Evolutionary conservation across 2,113 vertebrate species (phyloP).

Genomic region (Phaethornis superciliosus): DNA sequence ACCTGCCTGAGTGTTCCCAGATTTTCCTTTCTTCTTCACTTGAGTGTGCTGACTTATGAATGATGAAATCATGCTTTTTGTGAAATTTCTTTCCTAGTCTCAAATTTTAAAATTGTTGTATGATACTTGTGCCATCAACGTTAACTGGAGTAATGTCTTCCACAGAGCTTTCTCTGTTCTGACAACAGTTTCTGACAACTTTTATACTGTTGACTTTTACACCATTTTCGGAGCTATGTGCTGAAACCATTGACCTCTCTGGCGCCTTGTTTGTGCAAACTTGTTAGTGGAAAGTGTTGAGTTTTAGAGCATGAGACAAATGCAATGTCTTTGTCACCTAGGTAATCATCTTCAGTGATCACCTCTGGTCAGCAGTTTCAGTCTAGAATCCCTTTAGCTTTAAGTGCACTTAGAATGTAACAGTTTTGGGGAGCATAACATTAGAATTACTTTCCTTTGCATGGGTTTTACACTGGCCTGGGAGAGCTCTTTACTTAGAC

Average conservation of each 20-base stretch:
- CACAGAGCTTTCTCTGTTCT: not conserved
- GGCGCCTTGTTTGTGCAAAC: not conserved
- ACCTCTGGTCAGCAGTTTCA: not conserved
- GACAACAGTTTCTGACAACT: not conserved
- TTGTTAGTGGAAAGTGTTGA: not conserved
- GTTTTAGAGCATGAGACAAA: not conserved
- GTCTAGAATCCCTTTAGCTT: not conserved
- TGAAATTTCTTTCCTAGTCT: not conserved
- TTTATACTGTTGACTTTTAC: not conserved
- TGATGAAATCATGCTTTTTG: not conserved
- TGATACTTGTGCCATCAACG: not conserved
- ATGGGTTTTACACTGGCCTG: not conserved
- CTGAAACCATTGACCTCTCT: not conserved
- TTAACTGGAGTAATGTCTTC: not conserved
- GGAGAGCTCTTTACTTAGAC: not conserved
- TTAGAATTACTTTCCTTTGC: not conserved
- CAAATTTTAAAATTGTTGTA: not conserved
- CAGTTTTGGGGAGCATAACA: not conserved
- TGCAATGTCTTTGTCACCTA: fast-evolving
- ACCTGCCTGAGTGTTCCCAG: not conserved
- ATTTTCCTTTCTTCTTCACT: not conserved
- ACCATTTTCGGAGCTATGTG: not conserved
- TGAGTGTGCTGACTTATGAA: not conserved
- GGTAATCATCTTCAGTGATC: not conserved
- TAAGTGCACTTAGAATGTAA: not conserved